Conservation (phyloP, 2,888 invertebrate genomes). For the Agelastica alni region DNA sequence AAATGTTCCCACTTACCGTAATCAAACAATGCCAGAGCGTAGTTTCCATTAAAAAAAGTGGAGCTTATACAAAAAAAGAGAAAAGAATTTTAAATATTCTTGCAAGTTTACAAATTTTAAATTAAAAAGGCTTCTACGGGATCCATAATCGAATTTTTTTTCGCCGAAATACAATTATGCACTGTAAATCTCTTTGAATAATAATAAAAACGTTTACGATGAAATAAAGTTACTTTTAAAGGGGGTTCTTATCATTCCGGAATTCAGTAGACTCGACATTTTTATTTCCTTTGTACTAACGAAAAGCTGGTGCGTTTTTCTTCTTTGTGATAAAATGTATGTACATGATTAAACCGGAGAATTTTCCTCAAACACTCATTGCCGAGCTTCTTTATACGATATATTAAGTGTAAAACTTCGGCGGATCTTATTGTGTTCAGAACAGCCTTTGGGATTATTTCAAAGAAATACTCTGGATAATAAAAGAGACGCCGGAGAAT, state of each 20-base stretch:
- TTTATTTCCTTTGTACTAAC: conserved; percentile 33
- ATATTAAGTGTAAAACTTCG: conserved; percentile 17
- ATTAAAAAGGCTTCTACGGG: conserved; percentile 4
- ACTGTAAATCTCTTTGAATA: conserved; percentile 5
- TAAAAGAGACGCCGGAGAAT: background rate
- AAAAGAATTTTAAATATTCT: no score
- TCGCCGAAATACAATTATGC: conserved; percentile 6
- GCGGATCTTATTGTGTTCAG: conserved; percentile 14
- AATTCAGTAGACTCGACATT: conserved; percentile 32
- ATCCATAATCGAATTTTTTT: conserved; percentile 7
- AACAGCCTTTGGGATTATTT: background rate
- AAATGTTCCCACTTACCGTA: no score
- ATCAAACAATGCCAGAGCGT: no score
- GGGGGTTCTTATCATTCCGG: conserved; percentile 18
- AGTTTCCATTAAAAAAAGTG: no score
- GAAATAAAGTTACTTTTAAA: conserved; percentile 4
- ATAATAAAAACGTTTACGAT: conserved; percentile 12
- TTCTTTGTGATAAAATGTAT: conserved; percentile 38
- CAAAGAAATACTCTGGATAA: background rate
- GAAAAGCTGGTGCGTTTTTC: conserved; percentile 30
- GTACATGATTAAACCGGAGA: conserved; percentile 37
- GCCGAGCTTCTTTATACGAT: conserved; percentile 22
- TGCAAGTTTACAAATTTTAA: background rate
- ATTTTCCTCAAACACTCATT: conserved; percentile 33
- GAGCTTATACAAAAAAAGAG: no score